phyloP scores from a whole-genome alignment of 2,888 invertebrate genomes.

The Thecophora atra region DNA sequence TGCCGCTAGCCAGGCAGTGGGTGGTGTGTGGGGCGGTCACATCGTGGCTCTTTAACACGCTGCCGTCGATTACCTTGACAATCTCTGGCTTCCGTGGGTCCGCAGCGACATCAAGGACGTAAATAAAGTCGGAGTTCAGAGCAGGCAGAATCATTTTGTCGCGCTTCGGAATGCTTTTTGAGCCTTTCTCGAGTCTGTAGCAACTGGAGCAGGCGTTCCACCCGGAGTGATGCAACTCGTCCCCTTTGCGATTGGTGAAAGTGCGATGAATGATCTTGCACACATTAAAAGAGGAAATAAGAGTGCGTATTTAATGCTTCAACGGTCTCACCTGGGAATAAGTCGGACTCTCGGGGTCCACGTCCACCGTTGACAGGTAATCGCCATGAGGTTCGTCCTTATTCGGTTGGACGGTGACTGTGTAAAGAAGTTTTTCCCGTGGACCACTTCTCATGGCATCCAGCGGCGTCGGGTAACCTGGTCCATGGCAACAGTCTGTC shows the following conservation, averaged over 20 bases:
- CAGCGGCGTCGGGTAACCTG: constrained; percentile 80
- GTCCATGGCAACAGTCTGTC: constrained; percentile 68
- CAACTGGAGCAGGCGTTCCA: constrained; percentile 99
- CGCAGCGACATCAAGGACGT: constrained; percentile 81
- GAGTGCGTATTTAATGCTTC: not conserved
- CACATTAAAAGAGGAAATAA: not conserved
- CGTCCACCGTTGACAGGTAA: constrained; percentile 90
- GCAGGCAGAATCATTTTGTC: constrained; percentile 85
- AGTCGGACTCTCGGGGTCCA: constrained; percentile 85
- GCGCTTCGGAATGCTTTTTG: constrained; percentile 69
- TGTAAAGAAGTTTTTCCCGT: constrained; percentile 86
- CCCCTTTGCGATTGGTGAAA: constrained; percentile 77
- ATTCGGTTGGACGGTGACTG: constrained; percentile 86
- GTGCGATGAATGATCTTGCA: constrained; percentile 86
- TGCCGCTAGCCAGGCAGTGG: constrained; percentile 91
- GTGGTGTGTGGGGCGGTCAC: constrained; percentile 91
- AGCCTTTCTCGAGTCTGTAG: constrained; percentile 66
- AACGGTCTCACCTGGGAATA: constrained; percentile 77
- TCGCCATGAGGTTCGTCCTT: constrained; percentile 75
- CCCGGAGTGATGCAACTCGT: constrained; percentile 95
- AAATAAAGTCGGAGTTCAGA: constrained; percentile 83
- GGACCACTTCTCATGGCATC: constrained; percentile 87
- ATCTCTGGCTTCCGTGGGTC: constrained; percentile 78
- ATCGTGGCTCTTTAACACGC: constrained; percentile 78
- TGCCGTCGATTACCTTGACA: constrained; percentile 83